A percentile compares a stretch with the other conserved stretches of the same genome.
Evolutionary conservation across 2,888 invertebrate genomes (phyloP).

Genomic region (Ceramica pisi): DNA sequence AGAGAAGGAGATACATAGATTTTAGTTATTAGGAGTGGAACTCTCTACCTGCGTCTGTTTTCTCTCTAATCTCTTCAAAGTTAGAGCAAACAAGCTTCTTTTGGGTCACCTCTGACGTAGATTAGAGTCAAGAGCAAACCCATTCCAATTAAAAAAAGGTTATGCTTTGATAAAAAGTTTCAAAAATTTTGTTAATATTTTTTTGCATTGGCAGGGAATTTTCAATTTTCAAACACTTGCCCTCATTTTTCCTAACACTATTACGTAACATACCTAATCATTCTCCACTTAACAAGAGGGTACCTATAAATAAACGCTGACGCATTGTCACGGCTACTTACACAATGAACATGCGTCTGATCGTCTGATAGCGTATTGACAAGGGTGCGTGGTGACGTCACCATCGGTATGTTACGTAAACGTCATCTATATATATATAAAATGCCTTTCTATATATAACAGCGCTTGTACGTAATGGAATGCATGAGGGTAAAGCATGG

Average conservation of each 20-base stretch:
- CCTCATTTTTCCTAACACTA: not conserved
- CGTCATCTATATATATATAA: slow-evolving; percentile 4
- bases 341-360: slow-evolving; percentile 34
- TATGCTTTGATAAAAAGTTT: no score
- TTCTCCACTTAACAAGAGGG: not conserved
- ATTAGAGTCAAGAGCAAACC: no score
- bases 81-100: no score
- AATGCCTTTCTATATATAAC: no score
- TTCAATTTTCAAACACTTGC: not conserved
- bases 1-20: no score
- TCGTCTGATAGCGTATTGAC: slow-evolving; percentile 50
- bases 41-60: no score
- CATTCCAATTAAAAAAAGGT: no score
- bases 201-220: no score
- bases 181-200: no score
- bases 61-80: no score
- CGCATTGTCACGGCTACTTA: slow-evolving; percentile 49
- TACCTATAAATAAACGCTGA: slow-evolving; percentile 31
- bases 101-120: no score
- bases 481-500: not conserved
- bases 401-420: slow-evolving; percentile 24
- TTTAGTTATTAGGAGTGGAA: no score
- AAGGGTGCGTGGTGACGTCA: slow-evolving; percentile 51
- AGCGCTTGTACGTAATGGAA: not conserved
- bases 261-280: slow-evolving; percentile 3